Conservation (phyloP, 2,888 invertebrate species). For the Drosophila ezoana region DNA sequence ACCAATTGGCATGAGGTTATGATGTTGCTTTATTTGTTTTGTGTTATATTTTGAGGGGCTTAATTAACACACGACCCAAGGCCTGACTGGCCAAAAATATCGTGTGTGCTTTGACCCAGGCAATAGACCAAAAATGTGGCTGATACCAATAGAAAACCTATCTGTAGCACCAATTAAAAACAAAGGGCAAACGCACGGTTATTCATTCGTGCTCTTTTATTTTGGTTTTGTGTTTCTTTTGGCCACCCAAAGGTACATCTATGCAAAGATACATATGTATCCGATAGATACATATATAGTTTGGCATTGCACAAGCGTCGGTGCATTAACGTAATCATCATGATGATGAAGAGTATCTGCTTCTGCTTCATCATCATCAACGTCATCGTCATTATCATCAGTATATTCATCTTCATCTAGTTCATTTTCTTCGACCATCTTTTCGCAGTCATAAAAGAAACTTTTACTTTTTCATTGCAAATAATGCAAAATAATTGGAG, state of each 20-base stretch:
- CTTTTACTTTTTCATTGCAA: constrained; percentile 72
- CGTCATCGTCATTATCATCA: constrained; percentile 13
- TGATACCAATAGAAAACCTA: constrained; percentile 21
- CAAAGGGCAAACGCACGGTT: constrained; percentile 11
- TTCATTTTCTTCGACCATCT: constrained; percentile 51
- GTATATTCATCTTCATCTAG: constrained; percentile 31
- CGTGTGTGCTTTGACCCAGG: constrained; percentile 31
- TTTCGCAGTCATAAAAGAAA: constrained; percentile 64
- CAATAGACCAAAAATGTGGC: constrained; percentile 35
- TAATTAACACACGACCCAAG: constrained; percentile 52
- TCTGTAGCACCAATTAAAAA: constrained; percentile 15
- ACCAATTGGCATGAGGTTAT: constrained; percentile 21
- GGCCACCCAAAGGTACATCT: not conserved
- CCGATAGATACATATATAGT: not conserved
- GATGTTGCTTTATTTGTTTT: constrained; percentile 16
- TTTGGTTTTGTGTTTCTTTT: too few species aligned
- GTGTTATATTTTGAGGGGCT: constrained; percentile 7
- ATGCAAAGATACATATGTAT: constrained; percentile 14
- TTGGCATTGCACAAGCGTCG: constrained; percentile 55
- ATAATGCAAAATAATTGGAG: constrained; percentile 65
- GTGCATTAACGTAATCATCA: constrained; percentile 22
- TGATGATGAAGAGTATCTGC: constrained; percentile 27
- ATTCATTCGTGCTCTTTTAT: not conserved
- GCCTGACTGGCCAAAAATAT: constrained; percentile 29
- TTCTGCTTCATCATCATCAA: constrained; percentile 18